Evolutionary conservation across 2,797 vertebrate genomes (phyloP).

Genomic region (Sebastes elongatus): DNA sequence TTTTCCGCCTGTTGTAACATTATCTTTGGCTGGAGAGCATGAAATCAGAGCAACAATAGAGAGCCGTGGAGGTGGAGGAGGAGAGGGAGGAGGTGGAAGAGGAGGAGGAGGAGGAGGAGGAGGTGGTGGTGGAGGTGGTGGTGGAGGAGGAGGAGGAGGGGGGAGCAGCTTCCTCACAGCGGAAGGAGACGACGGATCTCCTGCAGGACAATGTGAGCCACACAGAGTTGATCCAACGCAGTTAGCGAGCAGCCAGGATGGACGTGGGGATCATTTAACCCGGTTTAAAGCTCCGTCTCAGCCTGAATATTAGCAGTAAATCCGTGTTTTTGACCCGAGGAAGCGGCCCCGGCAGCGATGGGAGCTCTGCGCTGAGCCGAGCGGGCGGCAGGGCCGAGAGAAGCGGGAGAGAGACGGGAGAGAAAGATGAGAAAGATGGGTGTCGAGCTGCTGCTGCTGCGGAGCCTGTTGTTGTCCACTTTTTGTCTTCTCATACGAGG

Average conservation of each 20-base stretch:
- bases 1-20: constrained; percentile 9
- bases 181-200: constrained; percentile 83
- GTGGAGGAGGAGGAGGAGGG: not conserved
- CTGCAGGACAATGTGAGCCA: constrained; percentile 79
- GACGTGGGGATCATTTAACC: constrained; percentile 46
- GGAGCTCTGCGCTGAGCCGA: constrained; percentile 66
- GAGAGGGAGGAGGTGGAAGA: not conserved
- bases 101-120: not conserved
- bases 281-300: too few species aligned
- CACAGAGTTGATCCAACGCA: constrained; percentile 50
- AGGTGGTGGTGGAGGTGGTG: accelerated
- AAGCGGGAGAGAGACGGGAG: constrained; percentile 85
- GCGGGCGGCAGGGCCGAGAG: constrained; percentile 70
- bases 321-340: constrained; percentile 4
- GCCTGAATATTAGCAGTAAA: not conserved
- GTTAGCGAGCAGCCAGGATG: constrained; percentile 56
- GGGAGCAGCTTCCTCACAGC: constrained; percentile 75
- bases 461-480: constrained; percentile 88
- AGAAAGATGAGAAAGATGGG: constrained; percentile 83
- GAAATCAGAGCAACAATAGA: constrained; percentile 75
- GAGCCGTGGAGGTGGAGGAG: not conserved
- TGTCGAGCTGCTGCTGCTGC: constrained; percentile 88
- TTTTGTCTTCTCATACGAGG: constrained; percentile 88
- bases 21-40: constrained; percentile 25
- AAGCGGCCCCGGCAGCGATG: constrained; percentile 71